phyloP scores from a whole-genome alignment of 2,888 invertebrate species.

The Blastobasis adustella region DNA sequence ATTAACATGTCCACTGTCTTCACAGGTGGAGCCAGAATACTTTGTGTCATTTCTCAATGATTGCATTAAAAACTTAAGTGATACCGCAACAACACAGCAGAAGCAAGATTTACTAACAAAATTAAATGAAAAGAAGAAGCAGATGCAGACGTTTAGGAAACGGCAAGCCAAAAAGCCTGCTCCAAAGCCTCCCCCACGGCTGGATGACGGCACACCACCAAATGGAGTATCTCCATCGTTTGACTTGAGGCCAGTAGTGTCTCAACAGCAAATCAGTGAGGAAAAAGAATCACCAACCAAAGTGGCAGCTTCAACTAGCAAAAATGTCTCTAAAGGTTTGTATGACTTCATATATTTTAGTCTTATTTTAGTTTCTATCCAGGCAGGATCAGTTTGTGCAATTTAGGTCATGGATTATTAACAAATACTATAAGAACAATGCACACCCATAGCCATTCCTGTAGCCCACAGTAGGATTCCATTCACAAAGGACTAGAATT shows the following conservation, averaged over 20 bases:
- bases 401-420: too few relatives aligned
- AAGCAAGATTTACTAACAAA: conserved; percentile 78
- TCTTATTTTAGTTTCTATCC: too few relatives aligned
- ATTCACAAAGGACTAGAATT: too few relatives aligned
- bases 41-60: conserved; percentile 82
- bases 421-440: too few relatives aligned
- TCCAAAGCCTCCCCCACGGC: conserved; percentile 58
- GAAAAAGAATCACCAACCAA: conserved; percentile 47
- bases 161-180: conserved; percentile 50
- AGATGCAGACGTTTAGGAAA: conserved; percentile 60
- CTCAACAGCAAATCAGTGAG: conserved; percentile 62
- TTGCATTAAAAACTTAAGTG: conserved; percentile 76
- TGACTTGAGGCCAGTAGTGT: conserved; percentile 61
- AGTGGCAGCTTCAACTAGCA: conserved; percentile 22
- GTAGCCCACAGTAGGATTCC: too few relatives aligned
- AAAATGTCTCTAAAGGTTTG: too few relatives aligned
- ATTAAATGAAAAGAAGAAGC: conserved; percentile 79
- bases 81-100: conserved; percentile 54
- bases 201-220: conserved; percentile 59
- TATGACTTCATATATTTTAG: too few relatives aligned
- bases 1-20: not conserved
- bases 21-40: conserved; percentile 81
- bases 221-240: conserved; percentile 66
- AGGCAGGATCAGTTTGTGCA: too few relatives aligned
- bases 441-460: too few relatives aligned